Conservation (phyloP, 2,888 invertebrate genomes). For the Listrodromus nycthemerus region DNA sequence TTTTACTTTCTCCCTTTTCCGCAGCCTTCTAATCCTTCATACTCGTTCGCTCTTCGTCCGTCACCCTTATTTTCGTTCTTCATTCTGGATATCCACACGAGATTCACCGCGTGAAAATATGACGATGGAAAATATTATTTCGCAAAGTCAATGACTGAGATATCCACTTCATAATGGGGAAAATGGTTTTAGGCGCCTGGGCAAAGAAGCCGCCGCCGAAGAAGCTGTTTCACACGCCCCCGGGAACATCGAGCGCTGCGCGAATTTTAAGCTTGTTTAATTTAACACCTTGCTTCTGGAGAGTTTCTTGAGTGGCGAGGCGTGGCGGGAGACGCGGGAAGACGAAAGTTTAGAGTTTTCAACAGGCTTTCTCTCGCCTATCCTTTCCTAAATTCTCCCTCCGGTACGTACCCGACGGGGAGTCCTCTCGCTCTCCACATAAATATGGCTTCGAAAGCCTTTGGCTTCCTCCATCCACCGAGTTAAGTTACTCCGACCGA, state of each 20-base stretch:
- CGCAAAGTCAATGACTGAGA: not conserved
- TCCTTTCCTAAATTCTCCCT: slow-evolving; percentile 73
- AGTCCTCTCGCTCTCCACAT: slow-evolving; percentile 70
- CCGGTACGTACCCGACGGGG: slow-evolving; percentile 60
- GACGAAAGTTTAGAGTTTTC: slow-evolving; percentile 82
- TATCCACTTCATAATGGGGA: slow-evolving; percentile 5
- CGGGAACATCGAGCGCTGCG: slow-evolving; percentile 63
- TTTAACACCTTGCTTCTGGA: slow-evolving; percentile 82
- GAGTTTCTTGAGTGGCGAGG: slow-evolving; percentile 74
- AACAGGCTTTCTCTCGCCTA: slow-evolving; percentile 77
- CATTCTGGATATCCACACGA: not conserved
- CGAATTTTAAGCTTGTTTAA: slow-evolving; percentile 84
- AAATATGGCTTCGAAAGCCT: slow-evolving; percentile 77
- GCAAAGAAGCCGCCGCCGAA: not conserved
- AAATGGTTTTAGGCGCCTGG: slow-evolving; percentile 3
- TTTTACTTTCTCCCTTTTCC: slow-evolving; percentile 35
- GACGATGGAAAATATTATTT: not conserved
- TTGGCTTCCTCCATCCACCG: slow-evolving; percentile 55
- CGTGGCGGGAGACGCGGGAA: slow-evolving; percentile 65
- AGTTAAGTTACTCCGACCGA: slow-evolving; percentile 74
- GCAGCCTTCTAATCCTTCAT: slow-evolving; percentile 58
- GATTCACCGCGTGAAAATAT: not conserved
- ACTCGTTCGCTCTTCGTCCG: slow-evolving; percentile 50
- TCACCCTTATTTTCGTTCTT: slow-evolving; percentile 35
- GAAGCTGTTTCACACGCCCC: slow-evolving; percentile 49